Percentiles rank a stretch among this genome's conserved stretches.
Evolutionary conservation across 2,888 invertebrate species (phyloP).

Genomic region (Plutella xylostella): DNA sequence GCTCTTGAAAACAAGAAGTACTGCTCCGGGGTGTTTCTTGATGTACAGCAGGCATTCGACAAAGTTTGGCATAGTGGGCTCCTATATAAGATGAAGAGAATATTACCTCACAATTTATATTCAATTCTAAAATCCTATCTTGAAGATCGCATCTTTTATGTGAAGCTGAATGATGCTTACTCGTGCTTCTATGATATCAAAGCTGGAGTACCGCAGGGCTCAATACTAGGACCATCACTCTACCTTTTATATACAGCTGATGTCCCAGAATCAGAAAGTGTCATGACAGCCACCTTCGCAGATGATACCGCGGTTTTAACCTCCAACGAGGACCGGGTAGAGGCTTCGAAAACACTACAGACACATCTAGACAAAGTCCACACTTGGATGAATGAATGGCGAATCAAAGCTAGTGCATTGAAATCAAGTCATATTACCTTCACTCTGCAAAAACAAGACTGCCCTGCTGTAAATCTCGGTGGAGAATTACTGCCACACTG

Average conservation of each 20-base stretch:
- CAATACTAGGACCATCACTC: background rate
- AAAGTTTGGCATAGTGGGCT: background rate
- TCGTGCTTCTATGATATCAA: too few species aligned
- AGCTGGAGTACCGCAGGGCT: constrained; percentile 8
- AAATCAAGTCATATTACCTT: constrained; percentile 14
- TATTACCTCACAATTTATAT: background rate
- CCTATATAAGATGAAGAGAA: background rate
- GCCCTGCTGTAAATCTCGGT: constrained; percentile 8
- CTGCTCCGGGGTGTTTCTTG: background rate
- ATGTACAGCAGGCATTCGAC: background rate
- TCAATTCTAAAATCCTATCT: background rate
- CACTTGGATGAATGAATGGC: constrained; percentile 14
- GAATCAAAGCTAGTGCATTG: constrained; percentile 10
- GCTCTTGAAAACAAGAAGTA: background rate
- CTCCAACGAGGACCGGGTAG: constrained; percentile 2
- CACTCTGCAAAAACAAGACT: constrained; percentile 8
- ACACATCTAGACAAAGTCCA: constrained; percentile 3
- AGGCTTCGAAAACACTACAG: constrained; percentile 10
- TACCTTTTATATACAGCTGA: constrained; percentile 10
- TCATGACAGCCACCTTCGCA: constrained; percentile 13
- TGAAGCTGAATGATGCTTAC: background rate
- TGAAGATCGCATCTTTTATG: constrained; percentile 1
- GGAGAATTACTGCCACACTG: background rate
- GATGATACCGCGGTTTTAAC: constrained; percentile 14
- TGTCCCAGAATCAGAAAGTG: background rate